phyloP scores from a whole-genome alignment of 1,140 invertebrate species.

The Drosophila bipectinata region DNA sequence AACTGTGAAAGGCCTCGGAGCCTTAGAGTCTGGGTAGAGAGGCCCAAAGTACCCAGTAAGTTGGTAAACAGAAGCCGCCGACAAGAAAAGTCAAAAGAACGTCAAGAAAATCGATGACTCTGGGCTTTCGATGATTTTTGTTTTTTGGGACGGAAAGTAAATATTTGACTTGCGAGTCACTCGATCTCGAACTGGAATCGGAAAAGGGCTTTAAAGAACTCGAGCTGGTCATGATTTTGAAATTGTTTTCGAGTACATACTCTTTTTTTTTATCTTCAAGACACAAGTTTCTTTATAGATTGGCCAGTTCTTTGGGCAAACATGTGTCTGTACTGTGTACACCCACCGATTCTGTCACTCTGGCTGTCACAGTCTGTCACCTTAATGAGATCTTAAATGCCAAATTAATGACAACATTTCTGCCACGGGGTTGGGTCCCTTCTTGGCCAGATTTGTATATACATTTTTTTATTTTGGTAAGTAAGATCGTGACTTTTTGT shows the following conservation, averaged over 20 bases:
- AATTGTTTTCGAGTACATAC: not conserved
- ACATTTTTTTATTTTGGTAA: too few species aligned
- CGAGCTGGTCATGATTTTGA: constrained; percentile 15
- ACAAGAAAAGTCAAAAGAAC: constrained; percentile 18
- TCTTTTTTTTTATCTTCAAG: not conserved
- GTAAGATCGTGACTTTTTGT: constrained; percentile 27
- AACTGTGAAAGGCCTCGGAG: constrained; percentile 55
- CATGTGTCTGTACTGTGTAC: constrained; percentile 22
- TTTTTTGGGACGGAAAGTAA: not conserved
- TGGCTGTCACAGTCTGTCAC: constrained; percentile 49
- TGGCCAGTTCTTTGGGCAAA: constrained; percentile 10
- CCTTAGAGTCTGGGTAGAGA: not conserved
- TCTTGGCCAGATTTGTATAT: not conserved
- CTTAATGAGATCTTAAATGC: constrained; percentile 71
- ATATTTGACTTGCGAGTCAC: constrained; percentile 12
- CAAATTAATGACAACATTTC: constrained; percentile 57
- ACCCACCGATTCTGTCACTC: constrained; percentile 66
- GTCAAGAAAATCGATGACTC: constrained; percentile 6
- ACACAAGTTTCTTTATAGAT: not conserved
- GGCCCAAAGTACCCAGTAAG: constrained; percentile 22
- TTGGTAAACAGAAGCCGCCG: constrained; percentile 66
- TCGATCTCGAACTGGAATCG: not conserved
- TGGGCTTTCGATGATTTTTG: constrained; percentile 7
- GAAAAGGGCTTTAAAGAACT: constrained; percentile 7
- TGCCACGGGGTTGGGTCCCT: constrained; percentile 4